Percentiles rank a stretch among this genome's conserved stretches.
These are phyloP conservation scores for Pterostichus madidus DNA, from an alignment of 2,888 invertebrate genomes.

Conservation along the genomic window DNA sequence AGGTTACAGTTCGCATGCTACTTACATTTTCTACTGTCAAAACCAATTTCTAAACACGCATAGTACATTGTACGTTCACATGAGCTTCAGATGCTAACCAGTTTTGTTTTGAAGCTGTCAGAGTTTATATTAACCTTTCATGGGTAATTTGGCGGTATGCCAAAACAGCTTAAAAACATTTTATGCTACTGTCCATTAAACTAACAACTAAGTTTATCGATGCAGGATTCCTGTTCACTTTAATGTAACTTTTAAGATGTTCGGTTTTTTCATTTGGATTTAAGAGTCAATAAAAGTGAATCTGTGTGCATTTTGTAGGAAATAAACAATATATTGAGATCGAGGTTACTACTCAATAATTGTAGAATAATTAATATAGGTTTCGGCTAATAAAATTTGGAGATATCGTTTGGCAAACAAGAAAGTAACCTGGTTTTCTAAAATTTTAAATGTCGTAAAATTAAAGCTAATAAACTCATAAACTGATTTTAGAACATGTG, in stretches of 20 bases:
- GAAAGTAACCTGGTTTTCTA: conserved; percentile 37
- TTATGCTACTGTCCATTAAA: conserved; percentile 1
- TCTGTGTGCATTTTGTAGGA: background rate
- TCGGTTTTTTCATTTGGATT: too few species aligned
- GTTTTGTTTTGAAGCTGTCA: conserved; percentile 53
- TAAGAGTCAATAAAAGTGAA: background rate
- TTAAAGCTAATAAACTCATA: conserved; percentile 18
- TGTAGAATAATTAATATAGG: background rate
- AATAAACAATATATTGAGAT: conserved; percentile 2
- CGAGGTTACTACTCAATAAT: background rate
- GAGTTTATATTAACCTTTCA: conserved; percentile 43
- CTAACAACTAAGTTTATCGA: background rate
- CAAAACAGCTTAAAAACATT: conserved; percentile 2
- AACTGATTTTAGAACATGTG: conserved; percentile 29
- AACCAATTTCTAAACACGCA: conserved; percentile 8
- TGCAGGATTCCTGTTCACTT: background rate
- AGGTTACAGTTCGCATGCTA: conserved; percentile 16
- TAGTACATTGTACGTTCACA: background rate
- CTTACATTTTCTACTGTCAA: conserved; percentile 23
- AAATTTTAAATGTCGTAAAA: conserved; percentile 7
- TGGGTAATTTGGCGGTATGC: conserved; percentile 13
- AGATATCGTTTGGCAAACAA: conserved; percentile 1
- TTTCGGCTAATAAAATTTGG: conserved; percentile 18
- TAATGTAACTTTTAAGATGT: background rate
- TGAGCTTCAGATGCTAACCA: conserved; percentile 1